phyloP scores from a whole-genome alignment of 2,888 invertebrate species.

The Watsonalla cultraria region DNA sequence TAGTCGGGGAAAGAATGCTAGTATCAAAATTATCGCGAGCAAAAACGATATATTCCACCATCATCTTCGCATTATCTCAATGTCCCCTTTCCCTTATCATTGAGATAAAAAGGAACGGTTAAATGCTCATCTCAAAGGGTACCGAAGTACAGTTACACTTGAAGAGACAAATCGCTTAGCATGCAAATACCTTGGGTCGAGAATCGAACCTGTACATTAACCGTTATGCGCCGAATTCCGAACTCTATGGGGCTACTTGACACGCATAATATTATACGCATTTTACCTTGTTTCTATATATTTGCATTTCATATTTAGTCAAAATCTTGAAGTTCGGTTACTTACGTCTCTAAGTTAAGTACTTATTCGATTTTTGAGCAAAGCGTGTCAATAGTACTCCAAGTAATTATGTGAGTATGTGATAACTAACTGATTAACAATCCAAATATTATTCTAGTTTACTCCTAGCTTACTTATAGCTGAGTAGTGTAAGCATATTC shows the following conservation, averaged over 20 bases:
- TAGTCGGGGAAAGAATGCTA: too few relatives aligned
- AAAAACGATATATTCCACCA: not conserved
- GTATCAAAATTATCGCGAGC: too few relatives aligned
- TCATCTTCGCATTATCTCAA: not conserved
- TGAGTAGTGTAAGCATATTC: too few relatives aligned
- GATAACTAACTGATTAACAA: too few relatives aligned
- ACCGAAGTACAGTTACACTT: conserved; percentile 3
- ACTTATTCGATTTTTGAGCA: not conserved
- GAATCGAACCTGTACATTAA: conserved; percentile 21
- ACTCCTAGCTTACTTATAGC: too few relatives aligned
- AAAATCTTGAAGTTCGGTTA: not conserved
- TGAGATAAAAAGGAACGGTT: not conserved
- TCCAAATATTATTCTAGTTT: too few relatives aligned
- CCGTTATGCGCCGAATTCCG: conserved; percentile 25
- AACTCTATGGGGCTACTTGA: conserved; percentile 17
- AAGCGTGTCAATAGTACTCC: not conserved
- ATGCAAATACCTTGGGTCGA: conserved; percentile 1
- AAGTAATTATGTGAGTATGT: too few relatives aligned
- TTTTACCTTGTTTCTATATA: not conserved
- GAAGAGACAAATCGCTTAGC: conserved; percentile 2
- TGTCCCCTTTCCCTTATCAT: not conserved
- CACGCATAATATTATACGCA: not conserved
- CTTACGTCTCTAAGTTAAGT: too few relatives aligned
- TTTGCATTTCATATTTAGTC: not conserved
- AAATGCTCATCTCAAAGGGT: not conserved